phyloP scores from a whole-genome alignment of 2,113 vertebrate genomes.

The Bujurquina vittata region DNA sequence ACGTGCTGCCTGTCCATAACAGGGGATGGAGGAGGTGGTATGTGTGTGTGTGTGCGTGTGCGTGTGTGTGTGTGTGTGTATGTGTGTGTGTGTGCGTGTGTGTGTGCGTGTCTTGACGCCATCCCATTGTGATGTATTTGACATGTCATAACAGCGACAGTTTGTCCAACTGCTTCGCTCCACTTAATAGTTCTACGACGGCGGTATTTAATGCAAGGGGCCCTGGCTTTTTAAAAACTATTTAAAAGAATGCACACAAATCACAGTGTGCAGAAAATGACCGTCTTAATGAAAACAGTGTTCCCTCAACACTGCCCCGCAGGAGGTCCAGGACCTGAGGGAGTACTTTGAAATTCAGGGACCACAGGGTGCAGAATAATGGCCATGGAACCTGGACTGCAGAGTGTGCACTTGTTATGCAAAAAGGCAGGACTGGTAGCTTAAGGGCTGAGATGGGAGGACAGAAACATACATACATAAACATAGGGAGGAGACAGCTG shows the following conservation, averaged over 20 bases:
- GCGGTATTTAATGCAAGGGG: conserved; percentile 74
- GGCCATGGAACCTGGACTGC: conserved; percentile 64
- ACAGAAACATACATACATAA: conserved; percentile 65
- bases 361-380: conserved; percentile 76
- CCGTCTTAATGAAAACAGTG: conserved; percentile 77
- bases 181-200: conserved; percentile 74
- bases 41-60: conserved; percentile 1
- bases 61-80: neutral
- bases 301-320: conserved; percentile 53
- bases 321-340: conserved; percentile 58
- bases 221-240: conserved; percentile 72
- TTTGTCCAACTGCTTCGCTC: conserved; percentile 61
- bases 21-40: conserved; percentile 28
- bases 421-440: conserved; percentile 67
- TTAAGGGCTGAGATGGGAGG: conserved; percentile 62
- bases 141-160: conserved; percentile 68
- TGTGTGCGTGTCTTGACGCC: conserved; percentile 49
- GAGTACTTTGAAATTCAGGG: conserved; percentile 67
- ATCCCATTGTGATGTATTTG: conserved; percentile 69
- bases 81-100: conserved; percentile 14
- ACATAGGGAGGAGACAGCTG: conserved; percentile 59
- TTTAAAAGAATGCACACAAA: conserved; percentile 73
- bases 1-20: conserved; percentile 31
- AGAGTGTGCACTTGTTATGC: conserved; percentile 70
- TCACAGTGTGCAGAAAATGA: conserved; percentile 78